Evolutionary conservation across 1,140 invertebrate genomes (phyloP), one percentile per base, ranked within the genome.

Genomic region (Procambarus clarkii): DNA sequence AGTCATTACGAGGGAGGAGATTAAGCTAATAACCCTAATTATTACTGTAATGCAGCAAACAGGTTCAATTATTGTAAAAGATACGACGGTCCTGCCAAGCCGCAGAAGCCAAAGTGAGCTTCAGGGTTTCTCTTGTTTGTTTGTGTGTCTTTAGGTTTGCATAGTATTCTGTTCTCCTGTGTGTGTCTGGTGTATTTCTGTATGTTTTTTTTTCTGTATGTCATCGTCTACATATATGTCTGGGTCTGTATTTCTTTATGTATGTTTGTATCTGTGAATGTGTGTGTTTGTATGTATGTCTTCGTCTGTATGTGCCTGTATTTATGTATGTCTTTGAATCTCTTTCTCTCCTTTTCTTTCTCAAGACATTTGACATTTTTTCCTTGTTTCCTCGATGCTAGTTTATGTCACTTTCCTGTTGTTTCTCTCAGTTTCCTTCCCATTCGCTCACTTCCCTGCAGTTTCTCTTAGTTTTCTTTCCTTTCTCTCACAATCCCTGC

Each of bases 11-110:
- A 45, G 84, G 69, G n/a, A 69, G 84, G 84, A 76, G 71, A 86
- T 86, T 86, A 77, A 58, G 69, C 71, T 86, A 86, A 86, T 86
- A 86, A 77, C 84, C 64, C 84, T 86, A 74, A 86, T 86, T 86
- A 74, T 21, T 44, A 69, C 46, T 69, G 84, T 77, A 86, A 86
- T 77, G 71, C 74, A 54, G 84, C 84, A 54, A 86, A 69, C 71
- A 76, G 46, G 45, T 24, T 86, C 84, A 86, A 76, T 86, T 86
- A 76, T 54, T 82, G 80, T 82, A 82, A 82, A 60, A 82, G 80
- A 82, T 82, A 82, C 80, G 80, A 54, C 13, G 8, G 80, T 44
- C 46, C 50, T 54, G 7, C n/a, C n/a, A n/a, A n/a, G n/a, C n/a
- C n/a, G n/a, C n/a, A n/a, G n/a, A n/a, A n/a, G n/a, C n/a, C n/a